A percentile compares a stretch with the other conserved stretches of the same genome.
phyloP scores from a whole-genome alignment of 1,140 invertebrate species.

The Drosophila rhopaloa region DNA sequence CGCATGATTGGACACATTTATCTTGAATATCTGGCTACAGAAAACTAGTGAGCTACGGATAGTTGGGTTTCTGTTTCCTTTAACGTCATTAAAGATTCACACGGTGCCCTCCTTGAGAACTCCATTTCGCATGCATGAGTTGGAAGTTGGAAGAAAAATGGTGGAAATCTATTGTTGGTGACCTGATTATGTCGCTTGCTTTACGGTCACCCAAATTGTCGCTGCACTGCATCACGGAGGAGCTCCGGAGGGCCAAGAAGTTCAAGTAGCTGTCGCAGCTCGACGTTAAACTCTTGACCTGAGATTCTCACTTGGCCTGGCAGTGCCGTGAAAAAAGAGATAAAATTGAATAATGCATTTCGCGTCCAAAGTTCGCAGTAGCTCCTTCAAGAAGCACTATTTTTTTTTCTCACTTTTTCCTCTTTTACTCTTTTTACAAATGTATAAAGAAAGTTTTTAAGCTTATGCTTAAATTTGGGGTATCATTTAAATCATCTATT shows the following conservation, averaged over 20 bases:
- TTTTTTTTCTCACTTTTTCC: not conserved
- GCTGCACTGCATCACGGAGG: not conserved
- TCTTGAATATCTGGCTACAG: not conserved
- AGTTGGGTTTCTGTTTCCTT: too few relatives aligned
- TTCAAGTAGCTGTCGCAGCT: not conserved
- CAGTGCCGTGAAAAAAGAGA: not conserved
- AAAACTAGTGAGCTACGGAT: too few relatives aligned
- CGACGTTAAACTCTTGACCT: not conserved
- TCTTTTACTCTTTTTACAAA: too few relatives aligned
- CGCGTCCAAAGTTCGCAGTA: not conserved
- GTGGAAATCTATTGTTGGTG: not conserved
- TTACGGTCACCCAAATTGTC: not conserved
- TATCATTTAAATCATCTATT: too few relatives aligned
- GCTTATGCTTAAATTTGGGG: too few relatives aligned
- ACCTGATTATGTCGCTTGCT: conserved; percentile 13
- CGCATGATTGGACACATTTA: not conserved
- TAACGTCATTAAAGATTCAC: conserved; percentile 1
- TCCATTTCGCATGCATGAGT: conserved; percentile 13
- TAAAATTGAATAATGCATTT: conserved; percentile 1
- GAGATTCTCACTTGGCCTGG: not conserved
- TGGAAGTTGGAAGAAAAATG: not conserved
- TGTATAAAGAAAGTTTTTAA: too few relatives aligned
- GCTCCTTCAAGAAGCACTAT: not conserved
- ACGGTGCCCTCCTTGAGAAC: not conserved
- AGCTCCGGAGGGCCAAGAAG: not conserved